Evolutionary conservation across 1,140 invertebrate species (phyloP), one percentile per base, ranked within the genome.

Genomic region (Drosophila gunungcola): DNA sequence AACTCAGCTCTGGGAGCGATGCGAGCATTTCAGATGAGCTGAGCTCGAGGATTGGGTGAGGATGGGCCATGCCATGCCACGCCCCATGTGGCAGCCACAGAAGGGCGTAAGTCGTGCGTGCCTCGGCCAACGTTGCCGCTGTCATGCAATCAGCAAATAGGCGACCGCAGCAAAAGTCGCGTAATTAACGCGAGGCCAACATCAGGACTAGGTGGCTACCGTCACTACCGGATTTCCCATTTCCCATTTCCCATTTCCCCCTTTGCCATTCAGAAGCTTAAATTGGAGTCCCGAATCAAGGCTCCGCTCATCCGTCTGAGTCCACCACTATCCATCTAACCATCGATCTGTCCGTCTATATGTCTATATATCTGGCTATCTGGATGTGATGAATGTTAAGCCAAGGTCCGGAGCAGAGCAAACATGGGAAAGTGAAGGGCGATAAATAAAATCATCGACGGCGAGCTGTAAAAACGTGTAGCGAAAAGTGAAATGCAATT

Each of bases 111-210:
- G 69, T 76, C 79, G 83, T 86, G 82, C 82, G 84, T 86, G 83
- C 83, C 84, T 73, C 58, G 64, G 79, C 75, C 67, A 57, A 67
- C 82, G 54, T 57, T 72, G 73, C 56, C 52, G 81, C 61, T 61
- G 80, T 60, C 74, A 78, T 86, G 82, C 82, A 86, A 86, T 86
- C 82, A 88, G 82, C 84, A 89, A 89, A 86, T 83, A 85, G 73
- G 80, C 82, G 74, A 85, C 82, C 82, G 78, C 82, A 85, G 82
- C 82, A 85, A 85, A 85, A 85, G 82, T 85, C 82, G 82, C 82
- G 82, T 86, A 85, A 85, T 85, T 85, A 85, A 85, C 82, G 78
- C 82, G 73, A 64, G 62, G 61, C 60, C 61, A 52, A 55, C 55
- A 73, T 73, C 29, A 32, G 63, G 29, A 51, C 48, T 51, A 51